These are phyloP conservation scores for Champsocephalus gunnari DNA, from an alignment of 2,797 vertebrate species.

Conservation along the genomic window DNA sequence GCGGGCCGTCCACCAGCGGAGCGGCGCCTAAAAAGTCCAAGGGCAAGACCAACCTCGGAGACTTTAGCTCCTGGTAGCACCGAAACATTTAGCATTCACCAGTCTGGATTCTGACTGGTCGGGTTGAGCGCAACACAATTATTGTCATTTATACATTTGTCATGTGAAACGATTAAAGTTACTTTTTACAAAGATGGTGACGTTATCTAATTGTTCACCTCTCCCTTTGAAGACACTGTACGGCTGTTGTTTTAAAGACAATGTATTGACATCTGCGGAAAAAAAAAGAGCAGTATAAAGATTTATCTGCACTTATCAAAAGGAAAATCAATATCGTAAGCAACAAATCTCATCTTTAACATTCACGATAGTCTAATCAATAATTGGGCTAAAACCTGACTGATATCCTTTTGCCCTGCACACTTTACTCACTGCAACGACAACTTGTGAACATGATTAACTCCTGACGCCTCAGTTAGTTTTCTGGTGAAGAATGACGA, in stretches of 20 bases:
- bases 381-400: slow-evolving; percentile 25
- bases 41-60: slow-evolving; percentile 87
- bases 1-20: slow-evolving; percentile 88
- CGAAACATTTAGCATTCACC: background rate
- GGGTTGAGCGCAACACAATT: background rate
- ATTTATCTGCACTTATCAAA: slow-evolving; percentile 6
- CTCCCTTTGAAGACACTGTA: background rate
- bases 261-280: background rate
- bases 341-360: slow-evolving; percentile 14
- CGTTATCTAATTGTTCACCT: background rate
- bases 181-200: background rate
- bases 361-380: slow-evolving; percentile 5
- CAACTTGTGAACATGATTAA: slow-evolving; percentile 27
- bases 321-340: background rate
- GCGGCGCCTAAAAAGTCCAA: slow-evolving; percentile 80
- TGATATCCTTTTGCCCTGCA: background rate
- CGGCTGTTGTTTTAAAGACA: background rate
- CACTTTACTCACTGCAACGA: slow-evolving; percentile 14
- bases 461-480: background rate
- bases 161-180: slow-evolving; percentile 54
- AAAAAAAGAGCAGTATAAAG: background rate
- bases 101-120: background rate
- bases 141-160: background rate
- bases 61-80: slow-evolving; percentile 97
- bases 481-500: slow-evolving; percentile 10